Base-by-base conservation (phyloP, 2,113 vertebrate genomes). In the Aspidoscelis tigris region DNA sequence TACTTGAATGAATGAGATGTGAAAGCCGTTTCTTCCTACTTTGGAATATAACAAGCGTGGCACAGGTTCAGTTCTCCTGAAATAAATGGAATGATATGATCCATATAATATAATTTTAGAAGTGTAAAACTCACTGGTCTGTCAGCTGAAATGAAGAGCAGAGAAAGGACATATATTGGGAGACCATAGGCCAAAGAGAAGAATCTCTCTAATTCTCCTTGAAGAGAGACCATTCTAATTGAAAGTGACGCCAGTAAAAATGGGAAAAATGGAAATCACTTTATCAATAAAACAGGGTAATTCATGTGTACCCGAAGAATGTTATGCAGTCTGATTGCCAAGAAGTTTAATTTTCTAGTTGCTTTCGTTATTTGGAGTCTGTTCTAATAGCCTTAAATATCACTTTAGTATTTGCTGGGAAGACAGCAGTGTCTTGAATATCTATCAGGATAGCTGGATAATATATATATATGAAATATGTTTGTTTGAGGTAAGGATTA, bases 1-100 rank as follows among this genome's bases (percentile, higher is more conserved):
- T 85, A 84, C 58, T 86, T 90, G 90, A 90, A 94, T 84, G 88
- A 93, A 94, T 94, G 92, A 87, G 87, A 93, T 69, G 76, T 92
- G 84, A 87, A 93, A 91, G 47, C 81, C 85, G 83, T 89, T 89
- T 90, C 83, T 93, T 90, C 75, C 84, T 89, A 81, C 90, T 92
- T 95, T 91, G 88, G 81, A 86, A 87, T 33, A 55, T 85, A 88
- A 90, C 80, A 92, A 89, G 76, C 20, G 61, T 95, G 94, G 90
- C 84, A 86, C 86, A 81, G 70, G 83, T 89, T 92, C 81, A 86
- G 75, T 90, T 94, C 94, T 0, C 0, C 41, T 79, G 71, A 78
- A 88, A 88, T 84, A 87, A 87, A 78, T 65, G 65, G 53, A 83
- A 88, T 68, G 58, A 47, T 75, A 83, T 72, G 76, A 93, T 89